phyloP scores from a whole-genome alignment of 2,797 vertebrate species.

The Gadopsis bispinosus region DNA sequence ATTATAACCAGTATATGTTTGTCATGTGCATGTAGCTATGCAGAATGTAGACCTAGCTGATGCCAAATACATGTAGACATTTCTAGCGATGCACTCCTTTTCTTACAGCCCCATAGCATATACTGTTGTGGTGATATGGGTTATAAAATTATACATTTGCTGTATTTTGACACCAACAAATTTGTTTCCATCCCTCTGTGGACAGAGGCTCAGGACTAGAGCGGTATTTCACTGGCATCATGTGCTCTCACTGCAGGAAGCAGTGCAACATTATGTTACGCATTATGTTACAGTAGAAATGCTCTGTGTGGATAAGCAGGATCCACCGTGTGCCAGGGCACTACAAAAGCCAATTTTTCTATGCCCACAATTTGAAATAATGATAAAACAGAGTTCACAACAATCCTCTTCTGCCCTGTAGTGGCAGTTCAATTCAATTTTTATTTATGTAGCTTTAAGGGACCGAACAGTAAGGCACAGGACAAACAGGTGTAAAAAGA shows the following conservation, averaged over 20 bases:
- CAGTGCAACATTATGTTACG: background rate
- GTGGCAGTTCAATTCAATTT: background rate
- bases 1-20: background rate
- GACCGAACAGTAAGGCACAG: too few species aligned
- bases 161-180: background rate
- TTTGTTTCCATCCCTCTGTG: background rate
- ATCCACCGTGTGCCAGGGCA: background rate
- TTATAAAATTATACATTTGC: background rate
- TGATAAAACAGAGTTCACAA: background rate
- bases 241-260: background rate
- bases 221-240: background rate
- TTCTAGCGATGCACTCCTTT: background rate
- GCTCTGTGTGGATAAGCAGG: background rate
- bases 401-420: background rate
- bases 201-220: background rate
- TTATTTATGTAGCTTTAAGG: too few species aligned
- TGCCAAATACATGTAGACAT: background rate
- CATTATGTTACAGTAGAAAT: background rate
- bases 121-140: background rate
- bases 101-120: background rate
- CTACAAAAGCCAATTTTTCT: background rate
- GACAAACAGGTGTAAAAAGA: too few species aligned
- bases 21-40: conserved; percentile 5
- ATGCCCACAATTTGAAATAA: too few species aligned
- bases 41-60: background rate